These are phyloP conservation scores for Pygoscelis adeliae DNA, from an alignment of 2,113 vertebrate genomes.

Conservation along the genomic window DNA sequence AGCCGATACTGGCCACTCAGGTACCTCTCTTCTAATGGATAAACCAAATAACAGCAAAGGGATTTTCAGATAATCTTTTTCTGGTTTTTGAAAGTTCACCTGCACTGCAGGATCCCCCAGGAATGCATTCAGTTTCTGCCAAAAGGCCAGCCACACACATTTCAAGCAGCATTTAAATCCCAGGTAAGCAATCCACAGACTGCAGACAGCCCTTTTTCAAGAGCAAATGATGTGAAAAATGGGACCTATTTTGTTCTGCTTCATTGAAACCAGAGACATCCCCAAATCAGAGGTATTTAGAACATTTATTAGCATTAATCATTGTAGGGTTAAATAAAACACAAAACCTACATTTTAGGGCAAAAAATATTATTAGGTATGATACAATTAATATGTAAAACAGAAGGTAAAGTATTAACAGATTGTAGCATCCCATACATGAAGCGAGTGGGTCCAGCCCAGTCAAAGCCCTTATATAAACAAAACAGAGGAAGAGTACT, in stretches of 20 bases:
- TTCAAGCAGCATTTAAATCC: neutral
- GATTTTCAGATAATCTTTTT: neutral
- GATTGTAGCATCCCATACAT: slow-evolving; percentile 59
- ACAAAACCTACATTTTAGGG: slow-evolving; percentile 38
- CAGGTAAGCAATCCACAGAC: neutral
- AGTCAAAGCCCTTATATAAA: slow-evolving; percentile 68
- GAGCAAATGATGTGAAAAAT: neutral
- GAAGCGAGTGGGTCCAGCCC: slow-evolving; percentile 80
- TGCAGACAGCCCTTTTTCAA: neutral
- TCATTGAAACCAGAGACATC: slow-evolving; percentile 28
- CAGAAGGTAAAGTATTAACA: slow-evolving; percentile 41
- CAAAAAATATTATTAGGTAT: slow-evolving; percentile 42
- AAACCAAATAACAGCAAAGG: neutral
- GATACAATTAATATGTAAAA: slow-evolving; percentile 55
- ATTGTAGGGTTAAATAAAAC: slow-evolving; percentile 69
- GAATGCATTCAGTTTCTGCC: neutral
- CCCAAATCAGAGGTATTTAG: slow-evolving; percentile 28
- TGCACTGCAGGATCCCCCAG: neutral
- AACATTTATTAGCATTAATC: slow-evolving; percentile 78
- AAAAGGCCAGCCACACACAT: neutral
- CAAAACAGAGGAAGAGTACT: slow-evolving; percentile 31
- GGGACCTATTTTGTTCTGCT: neutral
- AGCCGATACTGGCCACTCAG: neutral
- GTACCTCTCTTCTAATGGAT: neutral
- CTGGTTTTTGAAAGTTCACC: neutral